These are phyloP conservation scores for Oscheius sp. DNA, from an alignment of 2,888 invertebrate genomes.

Conservation along the genomic window DNA sequence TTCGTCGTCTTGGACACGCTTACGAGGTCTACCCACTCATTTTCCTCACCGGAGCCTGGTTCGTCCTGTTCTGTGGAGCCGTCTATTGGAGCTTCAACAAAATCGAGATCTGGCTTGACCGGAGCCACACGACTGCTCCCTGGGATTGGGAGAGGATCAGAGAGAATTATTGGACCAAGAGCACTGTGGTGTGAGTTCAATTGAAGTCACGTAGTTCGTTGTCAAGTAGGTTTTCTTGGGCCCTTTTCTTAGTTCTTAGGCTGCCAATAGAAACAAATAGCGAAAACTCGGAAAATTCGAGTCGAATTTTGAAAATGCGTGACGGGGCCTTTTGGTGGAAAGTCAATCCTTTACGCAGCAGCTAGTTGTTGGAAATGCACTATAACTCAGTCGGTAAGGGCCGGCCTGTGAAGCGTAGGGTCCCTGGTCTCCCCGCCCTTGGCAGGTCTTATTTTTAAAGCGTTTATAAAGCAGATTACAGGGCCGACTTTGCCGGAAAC, in stretches of 20 bases:
- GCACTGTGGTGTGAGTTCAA: constrained; percentile 44
- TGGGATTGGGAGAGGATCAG: constrained; percentile 69
- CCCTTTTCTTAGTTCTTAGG: no score
- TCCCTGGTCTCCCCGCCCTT: no score
- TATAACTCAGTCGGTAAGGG: no score
- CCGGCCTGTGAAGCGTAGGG: no score
- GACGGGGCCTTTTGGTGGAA: no score
- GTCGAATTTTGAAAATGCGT: no score
- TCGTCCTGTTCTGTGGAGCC: constrained; percentile 56
- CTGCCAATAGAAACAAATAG: no score
- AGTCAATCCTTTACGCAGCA: no score
- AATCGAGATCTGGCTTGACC: constrained; percentile 68
- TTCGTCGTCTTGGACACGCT: constrained; percentile 63
- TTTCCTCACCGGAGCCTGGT: constrained; percentile 57
- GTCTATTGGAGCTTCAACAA: constrained; percentile 61
- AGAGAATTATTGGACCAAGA: constrained; percentile 63
- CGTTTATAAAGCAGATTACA: constrained; percentile 1
- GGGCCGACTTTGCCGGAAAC: constrained; percentile 59
- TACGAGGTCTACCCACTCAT: constrained; percentile 69
- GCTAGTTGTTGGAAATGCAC: no score
- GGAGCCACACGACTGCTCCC: constrained; percentile 61
- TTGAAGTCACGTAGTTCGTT: no score
- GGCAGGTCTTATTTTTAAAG: neutral
- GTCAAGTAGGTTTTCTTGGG: no score
- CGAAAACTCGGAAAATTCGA: no score